phyloP scores from a whole-genome alignment of 2,113 vertebrate species.

The Tinamus guttatus region DNA sequence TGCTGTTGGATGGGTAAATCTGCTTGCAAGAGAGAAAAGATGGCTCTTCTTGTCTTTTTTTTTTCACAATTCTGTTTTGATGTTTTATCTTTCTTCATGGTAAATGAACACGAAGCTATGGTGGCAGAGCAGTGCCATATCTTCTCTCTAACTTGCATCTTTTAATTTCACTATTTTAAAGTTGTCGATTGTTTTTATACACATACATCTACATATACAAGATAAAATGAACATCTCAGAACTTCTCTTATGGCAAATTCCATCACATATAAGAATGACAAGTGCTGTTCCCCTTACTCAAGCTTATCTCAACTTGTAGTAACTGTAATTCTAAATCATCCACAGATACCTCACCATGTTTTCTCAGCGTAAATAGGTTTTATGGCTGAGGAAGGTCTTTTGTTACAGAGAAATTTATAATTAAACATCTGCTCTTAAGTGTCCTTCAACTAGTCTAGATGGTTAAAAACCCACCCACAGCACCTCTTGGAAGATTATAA shows the following conservation, averaged over 20 bases:
- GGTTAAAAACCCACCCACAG: constrained; percentile 40
- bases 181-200: background rate
- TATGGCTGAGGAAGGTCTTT: constrained; percentile 41
- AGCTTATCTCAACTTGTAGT: constrained; percentile 43
- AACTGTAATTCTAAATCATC: constrained; percentile 54
- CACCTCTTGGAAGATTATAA: background rate
- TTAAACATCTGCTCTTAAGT: constrained; percentile 55
- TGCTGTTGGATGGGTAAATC: background rate
- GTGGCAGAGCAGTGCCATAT: background rate
- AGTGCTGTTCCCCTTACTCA: background rate
- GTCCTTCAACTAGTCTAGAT: background rate
- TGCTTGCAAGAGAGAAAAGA: background rate
- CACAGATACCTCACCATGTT: background rate
- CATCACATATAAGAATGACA: background rate
- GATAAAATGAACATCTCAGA: constrained; percentile 7
- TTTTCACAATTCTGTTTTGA: constrained; percentile 24
- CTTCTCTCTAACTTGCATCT: background rate
- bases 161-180: constrained; percentile 45
- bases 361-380: background rate
- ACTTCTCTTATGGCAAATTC: constrained; percentile 39
- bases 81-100: constrained; percentile 14
- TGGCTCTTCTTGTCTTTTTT: background rate
- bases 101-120: constrained; percentile 28
- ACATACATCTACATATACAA: background rate
- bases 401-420: constrained; percentile 47